Base-by-base conservation (phyloP, 35 echinoderm and acorn worm genomes). In the Heliocidaris erythrogramma region DNA sequence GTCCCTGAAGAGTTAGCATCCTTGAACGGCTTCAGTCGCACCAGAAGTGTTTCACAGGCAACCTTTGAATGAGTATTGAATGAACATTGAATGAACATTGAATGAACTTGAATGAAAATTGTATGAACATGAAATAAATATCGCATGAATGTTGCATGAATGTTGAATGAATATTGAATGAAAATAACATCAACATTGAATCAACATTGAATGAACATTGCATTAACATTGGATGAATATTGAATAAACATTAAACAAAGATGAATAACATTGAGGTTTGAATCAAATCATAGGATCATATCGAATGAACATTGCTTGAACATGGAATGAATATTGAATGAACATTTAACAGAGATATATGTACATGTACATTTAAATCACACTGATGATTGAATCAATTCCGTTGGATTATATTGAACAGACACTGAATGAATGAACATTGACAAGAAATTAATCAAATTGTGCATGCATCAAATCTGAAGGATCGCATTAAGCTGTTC, bases 1-100 rank as follows among this genome's bases (percentile, higher is more conserved):
- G 65, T 30, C 59, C 96, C 96, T 24, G 95, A 92, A 42, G 96
- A 91, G n/a, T 97, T 97, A 53, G 90, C 69, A 88, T 92, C 69
- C 61, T 86, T 97, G 94, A 95, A 95, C 0, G 94, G 96, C 56
- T 95, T 86, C 92, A 97, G 88, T 88, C 96, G 32, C 16, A 47
- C 71, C 12, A 16, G 29, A 16, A 97, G 61, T 7, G 78, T 95
- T n/a, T 97, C 89, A 95, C 96, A 97, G 27, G 96, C 96, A 85
- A 61, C 93, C 96, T 97, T 30, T 31, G 49, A 91, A 29, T 32
- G 85, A 86, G 9, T 21, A 86, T n/a, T 86, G 85, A 30, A 86
- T 32, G n/a, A 32, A 30, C 18, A 30, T 18, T 32, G 11, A 32
- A 86, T 10, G 18, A 86, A 30, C n/a, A 30, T 9, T 29, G 85